These are phyloP conservation scores for Odontothrips loti DNA, from an alignment of 2,888 invertebrate genomes.

Conservation along the genomic window DNA sequence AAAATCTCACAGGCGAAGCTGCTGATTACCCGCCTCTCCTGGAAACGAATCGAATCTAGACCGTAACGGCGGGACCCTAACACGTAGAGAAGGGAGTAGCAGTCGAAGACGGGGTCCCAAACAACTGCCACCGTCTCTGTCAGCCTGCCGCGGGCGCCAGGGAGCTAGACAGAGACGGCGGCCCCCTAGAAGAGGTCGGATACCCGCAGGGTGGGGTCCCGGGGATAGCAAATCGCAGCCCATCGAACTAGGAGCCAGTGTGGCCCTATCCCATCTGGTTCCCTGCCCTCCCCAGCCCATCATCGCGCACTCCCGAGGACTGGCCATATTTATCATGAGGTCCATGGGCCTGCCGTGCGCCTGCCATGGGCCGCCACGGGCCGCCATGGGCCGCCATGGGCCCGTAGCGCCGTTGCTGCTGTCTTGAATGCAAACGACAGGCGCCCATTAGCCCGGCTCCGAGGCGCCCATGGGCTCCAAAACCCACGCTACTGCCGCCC, in stretches of 20 bases:
- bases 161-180: no score
- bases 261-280: neutral
- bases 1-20: neutral
- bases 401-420: neutral
- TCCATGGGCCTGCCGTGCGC: neutral
- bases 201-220: neutral
- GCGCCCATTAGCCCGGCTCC: constrained; percentile 4
- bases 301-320: neutral
- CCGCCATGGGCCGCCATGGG: no score
- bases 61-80: neutral
- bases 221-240: constrained; percentile 4
- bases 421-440: constrained; percentile 18
- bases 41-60: neutral
- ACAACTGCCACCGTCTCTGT: neutral
- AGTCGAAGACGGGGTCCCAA: neutral
- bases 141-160: neutral
- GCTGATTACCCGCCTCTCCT: neutral
- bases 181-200: neutral
- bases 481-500: no score
- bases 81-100: neutral
- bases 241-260: neutral
- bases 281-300: neutral
- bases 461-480: neutral
- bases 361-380: no score
- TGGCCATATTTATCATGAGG: constrained; percentile 19